Evolutionary conservation across 2,113 vertebrate species (phyloP).

Genomic region (Egretta garzetta): DNA sequence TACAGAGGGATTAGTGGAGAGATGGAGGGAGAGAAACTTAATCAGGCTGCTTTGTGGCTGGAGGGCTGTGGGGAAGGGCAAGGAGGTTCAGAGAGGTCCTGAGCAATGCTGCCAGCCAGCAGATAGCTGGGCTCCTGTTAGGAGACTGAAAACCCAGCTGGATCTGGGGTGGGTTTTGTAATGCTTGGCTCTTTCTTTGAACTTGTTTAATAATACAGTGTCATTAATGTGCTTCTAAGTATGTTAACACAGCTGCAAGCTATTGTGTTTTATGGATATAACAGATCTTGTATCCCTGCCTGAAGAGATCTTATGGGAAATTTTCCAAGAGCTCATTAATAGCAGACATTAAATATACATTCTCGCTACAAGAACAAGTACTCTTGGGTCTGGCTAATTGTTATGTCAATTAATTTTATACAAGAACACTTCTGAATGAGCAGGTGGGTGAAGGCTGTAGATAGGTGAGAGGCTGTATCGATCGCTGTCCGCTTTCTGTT

Average conservation of each 20-base stretch:
- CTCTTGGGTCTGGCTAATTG: not conserved
- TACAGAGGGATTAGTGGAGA: not conserved
- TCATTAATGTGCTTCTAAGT: not conserved
- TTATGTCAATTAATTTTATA: not conserved
- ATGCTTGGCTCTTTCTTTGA: not conserved
- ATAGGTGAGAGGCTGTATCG: not conserved
- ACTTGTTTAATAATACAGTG: not conserved
- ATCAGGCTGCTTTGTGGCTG: not conserved
- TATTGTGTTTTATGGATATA: not conserved
- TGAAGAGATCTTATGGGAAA: not conserved
- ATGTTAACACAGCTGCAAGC: conserved; percentile 3
- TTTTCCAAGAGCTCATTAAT: conserved; percentile 30
- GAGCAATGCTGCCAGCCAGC: not conserved
- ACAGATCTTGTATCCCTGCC: not conserved
- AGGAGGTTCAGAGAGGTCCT: not conserved
- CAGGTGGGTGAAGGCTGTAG: not conserved
- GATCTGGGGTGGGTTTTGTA: not conserved
- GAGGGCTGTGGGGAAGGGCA: not conserved
- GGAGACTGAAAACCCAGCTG: not conserved
- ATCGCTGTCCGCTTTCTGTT: not conserved
- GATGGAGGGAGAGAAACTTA: not conserved
- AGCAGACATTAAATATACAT: conserved; percentile 12
- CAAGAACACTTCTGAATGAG: not conserved
- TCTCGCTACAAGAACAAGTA: not conserved
- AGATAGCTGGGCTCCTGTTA: not conserved